Evolutionary conservation across 1,140 invertebrate species (phyloP).

Genomic region (Trichonephila clavata): DNA sequence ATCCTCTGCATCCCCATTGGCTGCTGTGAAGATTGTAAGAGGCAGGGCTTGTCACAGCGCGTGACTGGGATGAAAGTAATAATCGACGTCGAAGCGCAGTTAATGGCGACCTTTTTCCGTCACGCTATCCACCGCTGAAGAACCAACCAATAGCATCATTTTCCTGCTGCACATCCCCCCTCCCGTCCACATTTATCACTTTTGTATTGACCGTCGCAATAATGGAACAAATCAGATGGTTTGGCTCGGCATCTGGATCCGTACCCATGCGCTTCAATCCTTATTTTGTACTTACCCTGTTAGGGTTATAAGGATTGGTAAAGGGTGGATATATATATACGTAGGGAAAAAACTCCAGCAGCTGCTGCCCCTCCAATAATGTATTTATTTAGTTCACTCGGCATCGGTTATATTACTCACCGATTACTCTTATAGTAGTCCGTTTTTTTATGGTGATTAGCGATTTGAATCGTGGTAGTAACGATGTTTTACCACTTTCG

Average conservation of each 20-base stretch:
- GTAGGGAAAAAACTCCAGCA: neutral
- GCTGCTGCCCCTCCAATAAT: neutral
- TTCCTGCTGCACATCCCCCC: neutral
- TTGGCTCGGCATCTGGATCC: conserved; percentile 50
- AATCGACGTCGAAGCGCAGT: conserved; percentile 67
- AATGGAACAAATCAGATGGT: conserved; percentile 71
- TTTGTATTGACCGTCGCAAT: conserved; percentile 73
- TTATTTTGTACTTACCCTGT: conserved; percentile 37
- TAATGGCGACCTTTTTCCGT: conserved; percentile 68
- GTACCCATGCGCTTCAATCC: conserved; percentile 57
- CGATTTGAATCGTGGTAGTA: neutral
- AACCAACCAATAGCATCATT: conserved; percentile 52
- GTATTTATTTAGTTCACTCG: conserved; percentile 11
- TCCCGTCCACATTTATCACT: conserved; percentile 74
- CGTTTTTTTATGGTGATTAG: conserved; percentile 23
- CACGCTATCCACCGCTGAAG: conserved; percentile 53
- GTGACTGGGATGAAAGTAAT: conserved; percentile 57
- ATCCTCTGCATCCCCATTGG: conserved; percentile 47
- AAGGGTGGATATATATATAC: conserved; percentile 10
- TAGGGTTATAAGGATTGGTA: conserved; percentile 55
- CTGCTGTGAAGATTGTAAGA: conserved; percentile 44
- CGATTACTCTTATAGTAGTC: neutral
- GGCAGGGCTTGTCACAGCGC: conserved; percentile 57
- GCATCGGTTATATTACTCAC: neutral
- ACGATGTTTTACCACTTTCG: neutral